Evolutionary conservation across 2,888 invertebrate species (phyloP).

Genomic region (Drepana falcataria): DNA sequence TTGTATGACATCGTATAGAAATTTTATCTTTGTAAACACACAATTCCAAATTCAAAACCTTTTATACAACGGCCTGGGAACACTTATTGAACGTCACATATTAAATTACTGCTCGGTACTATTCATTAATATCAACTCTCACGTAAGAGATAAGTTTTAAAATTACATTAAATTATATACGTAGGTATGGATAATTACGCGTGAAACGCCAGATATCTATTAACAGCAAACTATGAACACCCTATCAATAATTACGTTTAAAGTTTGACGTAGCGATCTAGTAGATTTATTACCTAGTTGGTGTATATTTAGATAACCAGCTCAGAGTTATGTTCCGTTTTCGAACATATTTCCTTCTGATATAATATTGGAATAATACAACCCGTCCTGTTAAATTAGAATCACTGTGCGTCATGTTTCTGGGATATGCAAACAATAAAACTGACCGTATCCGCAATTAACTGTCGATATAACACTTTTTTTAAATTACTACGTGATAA

Average conservation of each 20-base stretch:
- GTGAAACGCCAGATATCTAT: not conserved
- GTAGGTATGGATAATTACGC: too few relatives aligned
- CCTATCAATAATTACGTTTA: not conserved
- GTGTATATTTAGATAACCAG: not conserved
- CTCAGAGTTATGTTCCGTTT: not conserved
- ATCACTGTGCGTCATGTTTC: constrained; percentile 16
- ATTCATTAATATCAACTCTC: too few relatives aligned
- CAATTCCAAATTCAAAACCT: too few relatives aligned
- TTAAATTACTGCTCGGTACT: too few relatives aligned
- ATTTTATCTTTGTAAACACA: too few relatives aligned
- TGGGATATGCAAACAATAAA: constrained; percentile 27
- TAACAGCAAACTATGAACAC: not conserved
- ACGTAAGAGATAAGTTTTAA: too few relatives aligned
- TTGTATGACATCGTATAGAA: too few relatives aligned
- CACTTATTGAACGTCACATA: too few relatives aligned
- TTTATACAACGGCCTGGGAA: too few relatives aligned
- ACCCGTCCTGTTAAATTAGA: constrained; percentile 9
- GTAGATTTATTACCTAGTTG: not conserved
- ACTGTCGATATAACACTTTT: constrained; percentile 19
- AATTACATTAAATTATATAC: too few relatives aligned
- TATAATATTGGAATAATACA: constrained; percentile 4
- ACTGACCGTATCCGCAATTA: constrained; percentile 42
- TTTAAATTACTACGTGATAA: constrained; percentile 5
- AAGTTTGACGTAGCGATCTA: not conserved
- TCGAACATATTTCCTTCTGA: not conserved